Evolutionary conservation across 1,140 invertebrate genomes (phyloP), one percentile per base, ranked within the genome.

Genomic region (Drosophila pandora): DNA sequence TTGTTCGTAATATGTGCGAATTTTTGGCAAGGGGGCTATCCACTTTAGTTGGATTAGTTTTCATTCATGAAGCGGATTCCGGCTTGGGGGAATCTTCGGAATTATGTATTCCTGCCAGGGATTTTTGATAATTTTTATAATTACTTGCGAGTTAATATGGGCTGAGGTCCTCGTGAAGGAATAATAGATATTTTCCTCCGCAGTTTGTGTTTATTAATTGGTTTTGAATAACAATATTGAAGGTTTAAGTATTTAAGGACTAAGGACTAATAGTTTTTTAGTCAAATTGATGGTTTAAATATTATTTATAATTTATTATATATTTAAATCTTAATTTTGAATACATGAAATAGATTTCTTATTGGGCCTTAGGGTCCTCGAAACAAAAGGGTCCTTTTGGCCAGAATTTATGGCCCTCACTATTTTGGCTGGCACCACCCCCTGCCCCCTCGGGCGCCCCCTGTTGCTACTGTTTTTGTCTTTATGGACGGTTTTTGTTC

Each of bases 391-490:
- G 32, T 10, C 39, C 39, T 5, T 41, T 41, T 13, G 4, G 39
- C 39, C 13, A 13, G 2, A 41, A 41, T n/a, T 41, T 41, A 41
- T 41, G 39, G 39, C 39, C 2, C 12, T 41, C n/a, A 10, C 39
- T 13, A 13, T 13, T 13, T 43, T 43, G n/a, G 34, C 41, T 21
- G 41, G 21, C n/a, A n/a, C 13, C 13, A 13, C n/a, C 39, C 43
- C 17, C 21, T 22, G 13, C 41, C 17, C 17, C 56, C 17, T 57
- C 41, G 30, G 23, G 9, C 30, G 70, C 54, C 63, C 60, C 73
- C 59, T 77, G 79, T 74, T 74, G 79, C 55, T 64, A 61, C 58
- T 25, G 55, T 74, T 58, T 57, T 43, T 43, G n/a, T 13, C 39
- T 17, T 17, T 43, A 6, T 17, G 17, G 13, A 3, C 7, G 5